Percentiles rank a stretch among this genome's conserved stretches.
These are phyloP conservation scores for Tenthredo scrophulariae DNA, from an alignment of 2,888 invertebrate species.

Conservation along the genomic window DNA sequence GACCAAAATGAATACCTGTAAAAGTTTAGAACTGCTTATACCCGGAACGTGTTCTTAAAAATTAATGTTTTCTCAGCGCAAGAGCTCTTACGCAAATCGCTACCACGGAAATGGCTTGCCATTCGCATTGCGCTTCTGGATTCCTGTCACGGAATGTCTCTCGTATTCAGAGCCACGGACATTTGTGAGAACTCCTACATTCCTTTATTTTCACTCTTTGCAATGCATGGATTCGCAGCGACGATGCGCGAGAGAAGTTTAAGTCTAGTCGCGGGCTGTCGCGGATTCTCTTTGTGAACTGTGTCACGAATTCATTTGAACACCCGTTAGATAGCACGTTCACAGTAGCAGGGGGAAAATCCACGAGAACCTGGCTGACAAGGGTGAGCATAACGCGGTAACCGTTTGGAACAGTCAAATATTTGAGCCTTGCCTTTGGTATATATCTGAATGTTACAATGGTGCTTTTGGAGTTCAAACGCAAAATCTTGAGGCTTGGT, in stretches of 20 bases:
- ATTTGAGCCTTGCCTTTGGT: constrained; percentile 48
- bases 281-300: background rate
- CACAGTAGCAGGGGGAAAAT: constrained; percentile 36
- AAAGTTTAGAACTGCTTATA: background rate
- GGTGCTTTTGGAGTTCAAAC: constrained; percentile 46
- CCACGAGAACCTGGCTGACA: constrained; percentile 50
- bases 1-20: background rate
- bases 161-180: constrained; percentile 31
- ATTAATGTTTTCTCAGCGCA: constrained; percentile 13
- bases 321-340: constrained; percentile 30
- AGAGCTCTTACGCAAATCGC: constrained; percentile 25
- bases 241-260: background rate
- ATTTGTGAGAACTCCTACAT: constrained; percentile 23
- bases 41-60: background rate
- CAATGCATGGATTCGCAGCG: constrained; percentile 8
- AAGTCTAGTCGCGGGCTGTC: background rate
- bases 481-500: constrained; percentile 21
- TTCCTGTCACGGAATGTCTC: constrained; percentile 42
- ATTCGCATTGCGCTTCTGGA: constrained; percentile 23
- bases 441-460: constrained; percentile 47
- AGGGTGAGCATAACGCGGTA: constrained; percentile 52
- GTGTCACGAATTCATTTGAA: constrained; percentile 4
- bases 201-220: constrained; percentile 8
- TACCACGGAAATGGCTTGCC: background rate
- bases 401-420: constrained; percentile 54